phyloP scores from a whole-genome alignment of 2,113 vertebrate species.

The Paracyprichromis sp. region DNA sequence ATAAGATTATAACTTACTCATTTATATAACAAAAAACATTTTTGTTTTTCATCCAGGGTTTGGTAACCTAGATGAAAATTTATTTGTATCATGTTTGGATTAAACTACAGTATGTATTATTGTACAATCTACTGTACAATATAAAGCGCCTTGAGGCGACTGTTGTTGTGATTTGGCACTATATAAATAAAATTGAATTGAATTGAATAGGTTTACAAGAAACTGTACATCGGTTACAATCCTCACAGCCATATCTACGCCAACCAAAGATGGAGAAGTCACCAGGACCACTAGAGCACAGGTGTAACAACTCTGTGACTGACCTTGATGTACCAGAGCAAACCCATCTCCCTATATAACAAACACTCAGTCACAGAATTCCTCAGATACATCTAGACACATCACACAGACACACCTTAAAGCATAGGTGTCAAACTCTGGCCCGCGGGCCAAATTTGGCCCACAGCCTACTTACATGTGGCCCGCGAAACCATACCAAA shows the following conservation, averaged over 20 bases:
- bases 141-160: fast-evolving
- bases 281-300: neutral
- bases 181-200: neutral
- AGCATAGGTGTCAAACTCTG: too few species aligned
- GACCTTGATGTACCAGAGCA: neutral
- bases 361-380: neutral
- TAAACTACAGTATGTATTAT: neutral
- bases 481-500: too few species aligned
- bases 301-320: neutral
- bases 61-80: neutral
- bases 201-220: neutral
- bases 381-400: neutral
- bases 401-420: neutral
- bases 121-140: neutral
- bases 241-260: neutral
- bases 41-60: neutral
- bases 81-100: neutral
- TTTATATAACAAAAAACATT: neutral
- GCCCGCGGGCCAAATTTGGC: too few species aligned
- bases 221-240: neutral
- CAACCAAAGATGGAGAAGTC: neutral
- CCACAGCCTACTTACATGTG: too few species aligned
- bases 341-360: neutral
- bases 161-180: neutral
- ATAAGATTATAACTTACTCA: neutral